Evolutionary conservation across 2,113 vertebrate species (phyloP).

Genomic region (Petrocephalus zakoni): DNA sequence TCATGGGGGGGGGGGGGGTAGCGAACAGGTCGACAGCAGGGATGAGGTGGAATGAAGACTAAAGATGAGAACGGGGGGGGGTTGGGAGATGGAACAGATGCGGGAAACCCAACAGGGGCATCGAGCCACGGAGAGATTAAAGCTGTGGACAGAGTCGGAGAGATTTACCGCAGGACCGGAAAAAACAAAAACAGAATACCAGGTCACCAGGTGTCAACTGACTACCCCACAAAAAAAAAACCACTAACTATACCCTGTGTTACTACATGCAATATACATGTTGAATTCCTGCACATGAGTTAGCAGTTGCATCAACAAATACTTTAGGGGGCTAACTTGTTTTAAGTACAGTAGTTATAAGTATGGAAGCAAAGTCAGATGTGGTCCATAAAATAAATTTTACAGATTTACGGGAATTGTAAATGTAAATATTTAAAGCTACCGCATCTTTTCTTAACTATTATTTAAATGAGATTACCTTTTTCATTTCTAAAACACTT

Average conservation of each 20-base stretch:
- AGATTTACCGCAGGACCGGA: neutral
- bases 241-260: neutral
- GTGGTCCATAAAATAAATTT: neutral
- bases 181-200: neutral
- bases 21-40: neutral
- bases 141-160: neutral
- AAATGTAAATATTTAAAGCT: too few species aligned
- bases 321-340: neutral
- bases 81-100: neutral
- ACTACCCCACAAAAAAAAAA: neutral
- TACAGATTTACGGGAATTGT: neutral
- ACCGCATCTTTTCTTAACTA: too few species aligned
- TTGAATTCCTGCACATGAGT: neutral
- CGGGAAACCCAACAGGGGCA: neutral
- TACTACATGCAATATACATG: neutral
- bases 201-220: neutral
- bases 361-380: neutral
- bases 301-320: neutral
- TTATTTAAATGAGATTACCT: too few species aligned
- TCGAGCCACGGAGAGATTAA: neutral
- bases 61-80: neutral
- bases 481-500: too few species aligned
- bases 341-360: neutral
- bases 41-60: neutral
- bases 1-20: neutral